phyloP scores from a whole-genome alignment of 2,888 invertebrate species.

The Drosophila histrio region DNA sequence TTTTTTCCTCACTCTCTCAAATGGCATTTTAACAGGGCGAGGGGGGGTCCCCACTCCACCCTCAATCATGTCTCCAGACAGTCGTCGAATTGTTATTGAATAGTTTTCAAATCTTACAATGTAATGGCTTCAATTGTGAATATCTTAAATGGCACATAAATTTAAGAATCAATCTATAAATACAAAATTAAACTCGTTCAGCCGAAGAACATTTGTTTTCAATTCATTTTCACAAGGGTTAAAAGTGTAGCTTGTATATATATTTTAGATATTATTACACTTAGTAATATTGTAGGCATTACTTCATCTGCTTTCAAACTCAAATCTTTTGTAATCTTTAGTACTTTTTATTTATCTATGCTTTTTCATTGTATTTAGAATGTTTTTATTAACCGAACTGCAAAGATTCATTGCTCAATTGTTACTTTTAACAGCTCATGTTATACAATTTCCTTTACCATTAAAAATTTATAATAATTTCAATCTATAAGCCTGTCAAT shows the following conservation, averaged over 20 bases:
- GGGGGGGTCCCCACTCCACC: constrained; percentile 21
- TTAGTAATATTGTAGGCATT: background rate
- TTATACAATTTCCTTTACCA: no score
- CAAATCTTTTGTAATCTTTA: background rate
- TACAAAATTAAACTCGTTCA: constrained; percentile 13
- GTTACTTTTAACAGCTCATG: no score
- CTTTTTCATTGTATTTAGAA: background rate
- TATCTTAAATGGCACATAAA: constrained; percentile 32
- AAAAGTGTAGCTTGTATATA: background rate
- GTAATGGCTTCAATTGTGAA: constrained; percentile 44
- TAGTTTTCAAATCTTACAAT: constrained; percentile 39
- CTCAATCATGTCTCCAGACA: constrained; percentile 51
- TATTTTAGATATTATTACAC: background rate
- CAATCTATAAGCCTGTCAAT: no score
- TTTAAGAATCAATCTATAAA: constrained; percentile 30
- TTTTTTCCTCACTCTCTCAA: background rate
- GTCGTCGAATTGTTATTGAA: constrained; percentile 26
- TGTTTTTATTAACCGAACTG: no score
- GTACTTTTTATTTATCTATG: background rate
- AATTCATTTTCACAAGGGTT: background rate
- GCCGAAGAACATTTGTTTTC: constrained; percentile 1
- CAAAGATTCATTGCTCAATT: no score
- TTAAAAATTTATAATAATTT: no score
- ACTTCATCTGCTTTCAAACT: background rate
- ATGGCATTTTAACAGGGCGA: constrained; percentile 20